Conservation (phyloP, 2,113 vertebrate genomes). For the Malurus melanocephalus region DNA sequence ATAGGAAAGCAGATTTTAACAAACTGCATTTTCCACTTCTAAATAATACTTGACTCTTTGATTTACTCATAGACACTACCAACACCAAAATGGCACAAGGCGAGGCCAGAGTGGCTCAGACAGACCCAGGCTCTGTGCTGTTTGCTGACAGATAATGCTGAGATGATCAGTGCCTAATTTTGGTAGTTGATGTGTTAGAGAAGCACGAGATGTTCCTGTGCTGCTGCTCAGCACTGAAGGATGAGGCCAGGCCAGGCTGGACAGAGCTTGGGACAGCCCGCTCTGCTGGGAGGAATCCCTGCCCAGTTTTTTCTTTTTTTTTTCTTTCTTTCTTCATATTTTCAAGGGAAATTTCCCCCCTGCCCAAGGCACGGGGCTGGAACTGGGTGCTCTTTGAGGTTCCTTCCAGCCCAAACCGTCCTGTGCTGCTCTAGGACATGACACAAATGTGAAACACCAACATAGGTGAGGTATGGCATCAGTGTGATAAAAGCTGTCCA, state of each 20-base stretch:
- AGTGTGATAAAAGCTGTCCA: neutral
- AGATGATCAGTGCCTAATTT: neutral
- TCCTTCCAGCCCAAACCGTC: neutral
- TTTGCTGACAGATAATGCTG: neutral
- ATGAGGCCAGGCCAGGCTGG: neutral
- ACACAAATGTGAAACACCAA: fast-evolving
- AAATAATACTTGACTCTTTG: neutral
- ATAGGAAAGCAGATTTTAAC: neutral
- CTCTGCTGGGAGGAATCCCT: neutral
- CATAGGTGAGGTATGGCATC: neutral
- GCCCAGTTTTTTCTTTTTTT: neutral
- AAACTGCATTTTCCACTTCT: neutral
- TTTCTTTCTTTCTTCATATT: too few relatives aligned
- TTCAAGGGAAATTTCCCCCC: neutral
- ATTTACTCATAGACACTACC: neutral
- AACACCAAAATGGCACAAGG: neutral
- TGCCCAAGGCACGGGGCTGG: neutral
- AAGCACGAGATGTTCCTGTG: fast-evolving
- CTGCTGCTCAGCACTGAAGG: neutral
- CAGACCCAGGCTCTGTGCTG: neutral
- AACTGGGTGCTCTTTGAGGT: too few relatives aligned
- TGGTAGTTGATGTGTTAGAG: too few relatives aligned
- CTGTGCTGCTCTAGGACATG: neutral
- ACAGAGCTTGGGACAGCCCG: neutral
- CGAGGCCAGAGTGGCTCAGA: neutral